A percentile compares a stretch with the other conserved stretches of the same genome.
These are phyloP conservation scores for Ranitomeya variabilis DNA, from an alignment of 2,113 vertebrate genomes.

Conservation along the genomic window DNA sequence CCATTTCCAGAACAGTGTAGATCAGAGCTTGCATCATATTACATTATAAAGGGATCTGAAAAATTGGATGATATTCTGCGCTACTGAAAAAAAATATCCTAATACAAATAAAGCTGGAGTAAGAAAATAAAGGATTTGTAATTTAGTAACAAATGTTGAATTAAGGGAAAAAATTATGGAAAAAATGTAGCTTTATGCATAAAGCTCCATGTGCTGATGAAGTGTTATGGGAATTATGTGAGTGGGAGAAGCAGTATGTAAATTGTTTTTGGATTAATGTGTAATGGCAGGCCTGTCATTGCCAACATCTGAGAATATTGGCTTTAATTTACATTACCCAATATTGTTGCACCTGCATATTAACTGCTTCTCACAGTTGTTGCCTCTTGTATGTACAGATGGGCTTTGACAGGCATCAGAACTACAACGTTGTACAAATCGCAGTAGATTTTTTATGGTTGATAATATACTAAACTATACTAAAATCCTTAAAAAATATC, in stretches of 20 bases:
- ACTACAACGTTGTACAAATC: background rate
- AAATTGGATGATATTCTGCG: background rate
- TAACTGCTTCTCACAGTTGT: conserved; percentile 12
- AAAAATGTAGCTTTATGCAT: background rate
- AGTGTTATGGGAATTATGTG: conserved; percentile 10
- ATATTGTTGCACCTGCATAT: conserved; percentile 15
- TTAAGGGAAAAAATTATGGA: background rate
- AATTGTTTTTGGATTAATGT: conserved; percentile 29
- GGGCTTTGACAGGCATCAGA: background rate
- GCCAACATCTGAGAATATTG: conserved; percentile 32
- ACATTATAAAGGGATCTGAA: background rate
- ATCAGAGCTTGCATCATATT: conserved; percentile 3
- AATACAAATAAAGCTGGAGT: background rate
- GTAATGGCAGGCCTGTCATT: conserved; percentile 2
- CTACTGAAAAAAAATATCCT: background rate
- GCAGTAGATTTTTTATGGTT: background rate
- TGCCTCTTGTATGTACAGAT: conserved; percentile 2
- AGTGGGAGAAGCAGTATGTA: conserved; percentile 12
- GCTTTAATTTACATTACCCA: conserved; percentile 25
- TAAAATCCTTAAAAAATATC: background rate
- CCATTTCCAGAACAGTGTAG: conserved; percentile 21
- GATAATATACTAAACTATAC: background rate
- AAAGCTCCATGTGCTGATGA: background rate
- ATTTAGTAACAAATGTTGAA: background rate
- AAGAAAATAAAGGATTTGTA: background rate